Percentiles rank a stretch among this genome's conserved stretches.
These are phyloP conservation scores for Mormyrops boulengeri DNA, from an alignment of 2,797 vertebrate genomes.

Conservation along the genomic window DNA sequence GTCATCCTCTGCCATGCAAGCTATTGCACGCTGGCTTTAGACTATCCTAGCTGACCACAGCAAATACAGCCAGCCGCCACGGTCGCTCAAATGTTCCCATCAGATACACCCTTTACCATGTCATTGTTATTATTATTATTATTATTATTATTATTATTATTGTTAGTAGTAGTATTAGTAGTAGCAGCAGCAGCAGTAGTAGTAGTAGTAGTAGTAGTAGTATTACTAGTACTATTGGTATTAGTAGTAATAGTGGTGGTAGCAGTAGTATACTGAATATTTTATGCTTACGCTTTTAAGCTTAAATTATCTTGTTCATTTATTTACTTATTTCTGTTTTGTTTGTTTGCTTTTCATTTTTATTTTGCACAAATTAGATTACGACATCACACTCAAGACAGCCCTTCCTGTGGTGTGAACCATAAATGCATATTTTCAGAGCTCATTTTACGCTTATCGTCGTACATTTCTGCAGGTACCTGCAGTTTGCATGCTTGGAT, in stretches of 20 bases:
- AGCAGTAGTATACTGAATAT: neutral
- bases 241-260: neutral
- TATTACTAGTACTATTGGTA: neutral
- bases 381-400: neutral
- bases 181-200: neutral
- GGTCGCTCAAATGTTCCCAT: neutral
- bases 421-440: neutral
- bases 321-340: neutral
- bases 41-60: neutral
- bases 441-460: neutral
- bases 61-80: neutral
- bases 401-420: neutral
- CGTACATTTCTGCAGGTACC: neutral
- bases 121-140: neutral
- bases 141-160: neutral
- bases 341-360: neutral
- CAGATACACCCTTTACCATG: neutral
- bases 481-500: neutral
- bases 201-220: neutral
- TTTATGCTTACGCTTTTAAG: neutral
- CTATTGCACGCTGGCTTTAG: neutral
- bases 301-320: neutral
- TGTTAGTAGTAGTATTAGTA: neutral
- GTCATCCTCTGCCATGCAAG: slow-evolving; percentile 24
- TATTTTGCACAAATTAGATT: neutral